Evolutionary conservation across 2,113 vertebrate species (phyloP), one percentile per base, ranked within the genome.

Genomic region (Alces alces): DNA sequence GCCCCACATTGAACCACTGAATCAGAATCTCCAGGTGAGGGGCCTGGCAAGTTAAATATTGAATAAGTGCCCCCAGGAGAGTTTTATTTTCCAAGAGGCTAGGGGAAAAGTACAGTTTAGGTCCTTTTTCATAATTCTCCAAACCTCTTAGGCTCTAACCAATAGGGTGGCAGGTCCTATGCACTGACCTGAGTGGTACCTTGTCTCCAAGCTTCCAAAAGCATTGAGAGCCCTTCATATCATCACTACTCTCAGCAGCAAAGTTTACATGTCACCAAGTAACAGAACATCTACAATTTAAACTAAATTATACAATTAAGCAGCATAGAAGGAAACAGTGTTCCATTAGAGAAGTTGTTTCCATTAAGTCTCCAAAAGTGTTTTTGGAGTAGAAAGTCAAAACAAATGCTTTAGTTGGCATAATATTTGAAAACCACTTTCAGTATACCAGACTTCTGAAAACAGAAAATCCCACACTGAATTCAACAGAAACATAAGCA

Each of bases 391-490:
- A 80, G 9, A 88, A 95, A 88, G 76, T 90, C 85, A 91, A 94
- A 90, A 66, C 60, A 90, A 97, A 97, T 36, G 43, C 7, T 47
- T 91, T 60, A 30, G 30, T 64, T 94, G 57, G 47, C 61, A 96
- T 86, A 54, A 61, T 94, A 90, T 94, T 89, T 80, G 43, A 94
- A 96, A 95, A 73, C 11, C 27, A 16, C 21, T 92, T 91, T 92
- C 36, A 80, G 14, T 52, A 84, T 17, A 80, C 33, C n/a, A 86
- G 19, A 5, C 25, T 89, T 64, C 33, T 45, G 15, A 73, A 76
- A 89, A 83, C 54, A 89, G 10, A 45, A 93, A 92, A n/a, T 73
- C 76, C 21, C 55, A n/a, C 28, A 61, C n/a, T 89, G 85, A 86
- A 94, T 91, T n/a, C 12, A 54, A 54, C 17, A 88, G 79, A 86